These are phyloP conservation scores for Silurus asotus DNA, from an alignment of 2,113 vertebrate species.

Conservation along the genomic window DNA sequence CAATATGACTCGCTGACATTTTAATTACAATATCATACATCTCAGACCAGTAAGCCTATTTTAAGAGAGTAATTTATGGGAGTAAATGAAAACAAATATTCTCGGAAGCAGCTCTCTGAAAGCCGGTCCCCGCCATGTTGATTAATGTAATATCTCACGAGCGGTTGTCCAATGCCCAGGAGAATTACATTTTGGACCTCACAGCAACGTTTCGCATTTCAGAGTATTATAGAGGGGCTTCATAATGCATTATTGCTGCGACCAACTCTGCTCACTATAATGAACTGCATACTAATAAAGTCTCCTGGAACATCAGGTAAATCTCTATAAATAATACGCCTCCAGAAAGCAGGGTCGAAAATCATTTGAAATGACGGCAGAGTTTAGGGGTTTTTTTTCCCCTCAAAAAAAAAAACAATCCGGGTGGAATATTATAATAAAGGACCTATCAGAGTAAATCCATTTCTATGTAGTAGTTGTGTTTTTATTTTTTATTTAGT, in stretches of 20 bases:
- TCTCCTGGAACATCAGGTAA: constrained; percentile 38
- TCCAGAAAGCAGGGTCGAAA: constrained; percentile 20
- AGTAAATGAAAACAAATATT: constrained; percentile 61
- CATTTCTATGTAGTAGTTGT: background rate
- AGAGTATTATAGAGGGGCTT: constrained; percentile 27
- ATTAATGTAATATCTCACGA: constrained; percentile 54
- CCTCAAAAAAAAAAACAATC: background rate
- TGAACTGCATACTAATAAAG: constrained; percentile 46
- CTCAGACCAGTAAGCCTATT: constrained; percentile 46
- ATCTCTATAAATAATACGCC: constrained; percentile 37
- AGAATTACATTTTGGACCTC: constrained; percentile 47
- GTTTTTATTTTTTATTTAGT: constrained; percentile 9
- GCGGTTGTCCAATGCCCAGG: constrained; percentile 40
- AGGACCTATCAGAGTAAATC: constrained; percentile 28
- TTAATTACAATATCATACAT: constrained; percentile 60
- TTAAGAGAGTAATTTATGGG: constrained; percentile 54
- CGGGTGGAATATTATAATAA: constrained; percentile 29
- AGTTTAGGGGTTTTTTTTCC: background rate
- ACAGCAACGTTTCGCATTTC: background rate
- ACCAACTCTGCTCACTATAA: constrained; percentile 32
- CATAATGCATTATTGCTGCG: constrained; percentile 41
- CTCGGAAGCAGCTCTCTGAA: constrained; percentile 50
- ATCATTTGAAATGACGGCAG: constrained; percentile 29
- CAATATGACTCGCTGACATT: constrained; percentile 57
- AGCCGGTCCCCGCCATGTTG: constrained; percentile 49